These are phyloP conservation scores for Drosophila multiciliata DNA, from an alignment of 2,888 invertebrate genomes.

Conservation along the genomic window DNA sequence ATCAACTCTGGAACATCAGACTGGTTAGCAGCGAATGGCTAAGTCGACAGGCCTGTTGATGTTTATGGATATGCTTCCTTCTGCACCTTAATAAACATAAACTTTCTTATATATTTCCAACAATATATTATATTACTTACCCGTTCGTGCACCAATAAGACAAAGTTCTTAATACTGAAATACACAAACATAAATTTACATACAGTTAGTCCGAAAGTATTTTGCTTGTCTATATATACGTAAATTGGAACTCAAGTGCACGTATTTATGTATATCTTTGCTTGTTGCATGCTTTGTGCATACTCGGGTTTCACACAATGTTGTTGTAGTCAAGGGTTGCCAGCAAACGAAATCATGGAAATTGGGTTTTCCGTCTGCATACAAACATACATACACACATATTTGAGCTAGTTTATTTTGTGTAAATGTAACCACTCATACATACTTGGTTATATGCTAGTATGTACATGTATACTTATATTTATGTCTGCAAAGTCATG, in stretches of 20 bases:
- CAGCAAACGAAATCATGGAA: background rate
- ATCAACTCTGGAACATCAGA: background rate
- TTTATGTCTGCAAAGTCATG: slow-evolving; percentile 23
- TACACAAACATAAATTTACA: background rate
- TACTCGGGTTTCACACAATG: background rate
- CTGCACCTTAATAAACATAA: background rate
- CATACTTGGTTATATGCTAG: background rate
- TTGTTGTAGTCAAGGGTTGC: background rate
- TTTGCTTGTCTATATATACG: background rate
- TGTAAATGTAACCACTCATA: background rate
- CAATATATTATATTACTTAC: background rate
- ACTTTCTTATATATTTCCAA: too few relatives aligned
- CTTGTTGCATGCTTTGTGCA: background rate
- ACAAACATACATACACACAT: background rate
- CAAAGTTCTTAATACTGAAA: too few relatives aligned
- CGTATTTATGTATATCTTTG: background rate
- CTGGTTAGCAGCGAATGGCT: background rate
- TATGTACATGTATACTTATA: background rate
- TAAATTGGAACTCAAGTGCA: background rate
- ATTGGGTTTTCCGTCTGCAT: background rate
- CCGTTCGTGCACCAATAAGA: background rate
- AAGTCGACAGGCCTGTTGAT: background rate
- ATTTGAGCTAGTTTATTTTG: background rate
- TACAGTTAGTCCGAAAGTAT: background rate
- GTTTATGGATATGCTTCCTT: background rate